These are phyloP conservation scores for Anodontia alba DNA, from an alignment of 2,888 invertebrate species.

Conservation along the genomic window DNA sequence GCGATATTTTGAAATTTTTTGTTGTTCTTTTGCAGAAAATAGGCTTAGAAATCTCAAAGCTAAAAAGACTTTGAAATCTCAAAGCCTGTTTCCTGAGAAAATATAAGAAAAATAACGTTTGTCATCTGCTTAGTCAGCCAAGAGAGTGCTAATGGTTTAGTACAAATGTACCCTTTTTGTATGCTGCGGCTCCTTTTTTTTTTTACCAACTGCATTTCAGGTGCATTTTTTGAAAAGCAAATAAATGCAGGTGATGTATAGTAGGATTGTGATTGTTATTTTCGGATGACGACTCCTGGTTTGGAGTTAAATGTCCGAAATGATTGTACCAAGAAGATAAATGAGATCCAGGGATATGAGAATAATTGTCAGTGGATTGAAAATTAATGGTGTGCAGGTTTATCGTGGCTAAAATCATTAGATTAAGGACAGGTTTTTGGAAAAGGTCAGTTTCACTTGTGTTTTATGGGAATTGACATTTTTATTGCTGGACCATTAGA, in stretches of 20 bases:
- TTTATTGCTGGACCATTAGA: slow-evolving; percentile 23
- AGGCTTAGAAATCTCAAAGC: no score
- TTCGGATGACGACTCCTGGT: slow-evolving; percentile 6
- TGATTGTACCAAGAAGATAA: slow-evolving; percentile 28
- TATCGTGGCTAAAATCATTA: slow-evolving; percentile 16
- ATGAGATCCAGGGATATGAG: slow-evolving; percentile 15
- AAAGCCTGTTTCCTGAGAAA: no score
- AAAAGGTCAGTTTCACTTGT: slow-evolving; percentile 7
- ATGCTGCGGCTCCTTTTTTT: no score
- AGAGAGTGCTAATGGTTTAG: no score
- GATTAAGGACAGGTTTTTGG: neutral
- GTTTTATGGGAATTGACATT: slow-evolving; percentile 28
- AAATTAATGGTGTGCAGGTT: slow-evolving; percentile 29
- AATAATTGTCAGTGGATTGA: slow-evolving; percentile 21
- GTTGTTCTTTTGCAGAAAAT: no score
- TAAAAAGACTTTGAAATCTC: no score
- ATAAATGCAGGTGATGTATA: slow-evolving; percentile 4
- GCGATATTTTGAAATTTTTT: no score
- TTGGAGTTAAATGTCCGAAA: slow-evolving; percentile 27
- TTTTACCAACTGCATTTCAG: no score
- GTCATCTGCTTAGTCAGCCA: no score
- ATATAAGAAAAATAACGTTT: no score
- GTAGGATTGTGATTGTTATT: neutral
- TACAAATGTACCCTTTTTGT: no score
- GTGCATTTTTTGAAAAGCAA: neutral